Evolutionary conservation across 1,140 invertebrate genomes (phyloP), one percentile per base, ranked within the genome.

Genomic region (Andricus grossulariae): DNA sequence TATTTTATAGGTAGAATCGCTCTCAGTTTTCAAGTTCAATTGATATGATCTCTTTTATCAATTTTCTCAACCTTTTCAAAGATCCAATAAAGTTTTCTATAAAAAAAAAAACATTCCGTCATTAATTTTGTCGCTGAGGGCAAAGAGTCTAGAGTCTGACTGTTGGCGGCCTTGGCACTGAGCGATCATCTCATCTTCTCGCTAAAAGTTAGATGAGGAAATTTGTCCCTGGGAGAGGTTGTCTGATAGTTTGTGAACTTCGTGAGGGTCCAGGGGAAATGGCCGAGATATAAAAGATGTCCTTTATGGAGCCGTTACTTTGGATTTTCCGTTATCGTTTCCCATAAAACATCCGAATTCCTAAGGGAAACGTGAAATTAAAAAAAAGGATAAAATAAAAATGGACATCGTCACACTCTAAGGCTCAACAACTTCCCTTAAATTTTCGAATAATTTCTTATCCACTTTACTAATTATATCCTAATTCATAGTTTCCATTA

Each of bases 171-270:
- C 39, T 49, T 87, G 89, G 88, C 89, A 88, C 89, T 90, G 90
- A 91, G 87, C 88, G 89, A 91, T 91, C 87, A 86, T 83, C 88
- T 91, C 90, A 91, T 91, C 89, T 90, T 79, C 80, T 77, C 79
- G 84, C 83, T 86, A 83, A 91, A 91, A 91, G 90, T 91, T 91
- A 90, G 90, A 90, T 90, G 90, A 91, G 90, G 87, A 88, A 91
- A 91, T 91, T 91, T 91, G 89, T 91, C 88, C 85, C 80, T 81
- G 85, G 86, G 88, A 90, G 90, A 87, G 89, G 87, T 90, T 90
- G 76, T 70, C 83, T 86, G 87, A 89, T 88, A 90, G 89, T 89
- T 91, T 81, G 80, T 85, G 82, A 90, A 91, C 89, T 90, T 79
- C 71, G 73, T 75, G 76, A 74, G 8, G 39, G 39, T 45, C 7